These are phyloP conservation scores for Nemapogon koenigi DNA, from an alignment of 2,888 invertebrate genomes.

Conservation along the genomic window DNA sequence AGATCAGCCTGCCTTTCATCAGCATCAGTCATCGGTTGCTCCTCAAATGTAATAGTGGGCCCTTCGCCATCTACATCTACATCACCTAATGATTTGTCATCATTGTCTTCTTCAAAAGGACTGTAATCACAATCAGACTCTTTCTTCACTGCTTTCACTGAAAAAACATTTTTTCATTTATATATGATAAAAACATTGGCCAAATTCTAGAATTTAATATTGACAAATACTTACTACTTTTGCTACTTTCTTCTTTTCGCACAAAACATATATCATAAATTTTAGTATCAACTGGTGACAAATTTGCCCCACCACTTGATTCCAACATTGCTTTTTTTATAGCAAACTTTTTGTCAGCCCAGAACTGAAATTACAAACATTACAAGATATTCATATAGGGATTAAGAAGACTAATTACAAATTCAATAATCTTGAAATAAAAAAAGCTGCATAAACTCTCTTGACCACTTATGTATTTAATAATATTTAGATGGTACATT, in stretches of 20 bases:
- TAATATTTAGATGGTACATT: too few species aligned
- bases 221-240: conserved; percentile 2
- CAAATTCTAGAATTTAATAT: too few species aligned
- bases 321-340: conserved; percentile 24
- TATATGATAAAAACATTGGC: too few species aligned
- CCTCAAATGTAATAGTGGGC: conserved; percentile 23
- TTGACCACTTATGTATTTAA: too few species aligned
- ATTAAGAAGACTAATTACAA: too few species aligned
- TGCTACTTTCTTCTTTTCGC: conserved; percentile 1
- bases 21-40: conserved; percentile 28
- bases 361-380: conserved; percentile 31
- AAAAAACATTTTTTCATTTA: background rate
- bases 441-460: too few species aligned
- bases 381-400: too few species aligned
- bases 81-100: background rate
- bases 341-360: conserved; percentile 56
- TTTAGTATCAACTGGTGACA: conserved; percentile 7
- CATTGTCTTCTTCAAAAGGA: conserved; percentile 3
- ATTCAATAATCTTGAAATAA: too few species aligned
- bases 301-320: background rate
- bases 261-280: conserved; percentile 4
- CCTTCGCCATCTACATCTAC: background rate
- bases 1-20: conserved; percentile 42
- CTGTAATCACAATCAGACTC: conserved; percentile 7
- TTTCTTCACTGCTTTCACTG: conserved; percentile 1